These are phyloP conservation scores for Lycaon pictus DNA, from an alignment of 2,113 vertebrate species.

Conservation along the genomic window DNA sequence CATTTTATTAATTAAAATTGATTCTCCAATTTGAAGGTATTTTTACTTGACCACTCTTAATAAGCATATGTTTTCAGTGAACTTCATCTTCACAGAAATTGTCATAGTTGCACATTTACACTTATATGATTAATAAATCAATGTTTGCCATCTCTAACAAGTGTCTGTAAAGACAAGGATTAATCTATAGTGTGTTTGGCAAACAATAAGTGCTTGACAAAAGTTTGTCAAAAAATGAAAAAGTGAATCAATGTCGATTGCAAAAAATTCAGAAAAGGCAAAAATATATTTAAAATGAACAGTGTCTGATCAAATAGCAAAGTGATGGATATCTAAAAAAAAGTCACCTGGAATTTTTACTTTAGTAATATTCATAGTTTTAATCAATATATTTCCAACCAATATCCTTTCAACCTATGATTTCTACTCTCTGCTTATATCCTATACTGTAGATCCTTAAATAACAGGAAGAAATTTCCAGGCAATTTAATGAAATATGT, in stretches of 20 bases:
- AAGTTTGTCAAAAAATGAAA: background rate
- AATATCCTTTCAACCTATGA: background rate
- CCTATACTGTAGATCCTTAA: background rate
- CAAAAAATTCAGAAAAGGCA: background rate
- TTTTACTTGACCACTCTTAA: background rate
- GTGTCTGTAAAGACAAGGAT: background rate
- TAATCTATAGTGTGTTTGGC: background rate
- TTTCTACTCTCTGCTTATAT: background rate
- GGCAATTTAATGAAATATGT: background rate
- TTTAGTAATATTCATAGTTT: background rate
- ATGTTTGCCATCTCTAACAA: background rate
- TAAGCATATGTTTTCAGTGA: background rate
- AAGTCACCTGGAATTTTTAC: background rate
- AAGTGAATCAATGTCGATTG: background rate
- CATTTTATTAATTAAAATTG: background rate
- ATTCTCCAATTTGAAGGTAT: background rate
- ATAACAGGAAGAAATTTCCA: background rate
- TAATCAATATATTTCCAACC: background rate
- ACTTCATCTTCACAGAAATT: background rate
- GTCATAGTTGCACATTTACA: background rate
- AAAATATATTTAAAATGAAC: background rate
- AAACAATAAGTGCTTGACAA: background rate
- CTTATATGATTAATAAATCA: background rate
- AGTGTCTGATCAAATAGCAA: background rate
- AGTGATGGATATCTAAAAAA: background rate